Percentiles rank a stretch among this genome's conserved stretches.
Conservation (phyloP, 2,113 vertebrate genomes). For the Puntigrus tetrazona region DNA sequence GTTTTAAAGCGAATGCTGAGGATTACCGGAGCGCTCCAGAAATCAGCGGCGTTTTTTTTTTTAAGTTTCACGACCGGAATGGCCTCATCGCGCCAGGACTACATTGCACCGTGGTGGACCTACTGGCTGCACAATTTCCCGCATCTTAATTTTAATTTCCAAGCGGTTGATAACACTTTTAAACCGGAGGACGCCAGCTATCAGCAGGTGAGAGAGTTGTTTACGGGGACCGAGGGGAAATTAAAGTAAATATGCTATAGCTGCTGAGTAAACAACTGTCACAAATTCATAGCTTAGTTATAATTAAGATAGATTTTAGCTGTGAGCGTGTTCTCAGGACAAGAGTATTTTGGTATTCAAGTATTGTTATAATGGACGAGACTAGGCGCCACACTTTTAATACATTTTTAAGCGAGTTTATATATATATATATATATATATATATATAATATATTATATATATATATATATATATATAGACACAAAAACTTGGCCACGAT, state of each 20-base stretch:
- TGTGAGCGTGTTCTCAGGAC: background rate
- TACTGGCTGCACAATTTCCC: slow-evolving; percentile 91
- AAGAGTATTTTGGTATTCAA: background rate
- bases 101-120: slow-evolving; percentile 92
- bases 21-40: slow-evolving; percentile 27
- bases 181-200: slow-evolving; percentile 81
- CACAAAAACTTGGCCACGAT: no score
- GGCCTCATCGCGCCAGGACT: slow-evolving; percentile 82
- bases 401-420: background rate
- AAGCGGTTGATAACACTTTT: slow-evolving; percentile 79
- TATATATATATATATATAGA: no score
- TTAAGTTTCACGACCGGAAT: slow-evolving; percentile 63
- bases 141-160: slow-evolving; percentile 77
- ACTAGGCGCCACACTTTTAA: background rate
- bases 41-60: slow-evolving; percentile 21
- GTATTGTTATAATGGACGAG: background rate
- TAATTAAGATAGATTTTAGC: background rate
- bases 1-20: slow-evolving; percentile 38
- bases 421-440: no score
- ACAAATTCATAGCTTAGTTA: background rate
- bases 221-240: background rate
- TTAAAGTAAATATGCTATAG: background rate
- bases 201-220: slow-evolving; percentile 79
- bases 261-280: background rate
- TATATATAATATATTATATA: no score